Evolutionary conservation across 2,888 invertebrate species (phyloP).

Genomic region (Acronicta psi): DNA sequence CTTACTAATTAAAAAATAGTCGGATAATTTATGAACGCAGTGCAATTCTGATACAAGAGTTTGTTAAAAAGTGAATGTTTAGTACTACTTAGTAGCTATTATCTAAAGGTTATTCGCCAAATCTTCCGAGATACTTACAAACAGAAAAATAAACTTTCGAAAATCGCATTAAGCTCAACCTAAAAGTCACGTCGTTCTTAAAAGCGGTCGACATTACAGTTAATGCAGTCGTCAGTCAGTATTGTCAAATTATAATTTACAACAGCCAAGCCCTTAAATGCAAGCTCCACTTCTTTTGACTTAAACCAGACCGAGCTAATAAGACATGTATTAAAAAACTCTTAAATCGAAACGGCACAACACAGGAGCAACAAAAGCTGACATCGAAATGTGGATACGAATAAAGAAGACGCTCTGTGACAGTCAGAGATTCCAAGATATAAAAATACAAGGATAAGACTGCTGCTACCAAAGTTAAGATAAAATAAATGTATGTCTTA

Average conservation of each 20-base stretch:
- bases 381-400: constrained; percentile 75
- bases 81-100: no score
- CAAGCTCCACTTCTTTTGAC: constrained; percentile 46
- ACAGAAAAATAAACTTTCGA: constrained; percentile 5
- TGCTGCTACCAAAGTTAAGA: constrained; percentile 18
- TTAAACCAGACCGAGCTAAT: constrained; percentile 68
- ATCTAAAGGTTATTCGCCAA: background rate
- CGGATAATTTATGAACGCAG: no score
- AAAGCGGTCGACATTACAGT: constrained; percentile 10
- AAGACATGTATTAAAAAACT: constrained; percentile 73
- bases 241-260: constrained; percentile 49
- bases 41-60: no score
- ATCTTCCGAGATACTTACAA: background rate
- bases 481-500: constrained; percentile 52
- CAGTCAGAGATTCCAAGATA: constrained; percentile 74
- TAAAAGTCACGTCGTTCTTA: constrained; percentile 1
- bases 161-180: constrained; percentile 4
- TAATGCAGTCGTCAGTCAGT: constrained; percentile 43
- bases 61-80: no score
- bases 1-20: no score
- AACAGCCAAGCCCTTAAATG: constrained; percentile 41
- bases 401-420: constrained; percentile 77
- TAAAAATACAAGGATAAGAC: constrained; percentile 60
- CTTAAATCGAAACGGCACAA: constrained; percentile 71
- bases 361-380: constrained; percentile 74